These are phyloP conservation scores for Megaceryle alcyon DNA, from an alignment of 2,797 vertebrate genomes.

Conservation along the genomic window DNA sequence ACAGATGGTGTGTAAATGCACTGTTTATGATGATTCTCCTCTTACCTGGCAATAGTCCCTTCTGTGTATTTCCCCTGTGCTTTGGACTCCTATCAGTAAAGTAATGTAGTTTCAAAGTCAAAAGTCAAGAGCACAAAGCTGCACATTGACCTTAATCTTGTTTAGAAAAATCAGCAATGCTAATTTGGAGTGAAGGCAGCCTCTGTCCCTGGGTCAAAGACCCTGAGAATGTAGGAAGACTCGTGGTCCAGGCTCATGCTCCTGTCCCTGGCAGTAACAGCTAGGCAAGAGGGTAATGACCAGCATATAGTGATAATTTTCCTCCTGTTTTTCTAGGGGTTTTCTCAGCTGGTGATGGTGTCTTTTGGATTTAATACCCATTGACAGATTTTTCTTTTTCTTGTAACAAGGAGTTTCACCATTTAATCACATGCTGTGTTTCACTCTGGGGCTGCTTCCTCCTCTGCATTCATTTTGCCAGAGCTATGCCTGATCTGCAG, in stretches of 20 bases:
- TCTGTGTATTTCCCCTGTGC: not conserved
- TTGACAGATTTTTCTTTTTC: not conserved
- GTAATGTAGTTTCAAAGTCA: not conserved
- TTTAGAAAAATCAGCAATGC: not conserved
- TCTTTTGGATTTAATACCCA: not conserved
- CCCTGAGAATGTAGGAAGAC: not conserved
- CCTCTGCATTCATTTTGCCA: not conserved
- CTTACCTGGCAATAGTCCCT: not conserved
- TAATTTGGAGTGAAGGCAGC: not conserved
- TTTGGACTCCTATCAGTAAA: not conserved
- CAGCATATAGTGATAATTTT: not conserved
- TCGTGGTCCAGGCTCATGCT: rapidly evolving
- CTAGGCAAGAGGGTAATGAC: not conserved
- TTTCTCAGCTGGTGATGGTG: not conserved
- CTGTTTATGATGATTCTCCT: not conserved
- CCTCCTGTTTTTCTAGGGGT: not conserved
- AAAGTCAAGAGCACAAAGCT: not conserved
- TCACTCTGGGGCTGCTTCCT: not conserved
- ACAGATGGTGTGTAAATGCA: not conserved
- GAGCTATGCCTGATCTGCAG: not conserved
- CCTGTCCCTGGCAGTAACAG: not conserved
- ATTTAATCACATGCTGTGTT: not conserved
- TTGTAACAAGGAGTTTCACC: not conserved
- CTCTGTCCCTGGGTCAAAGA: not conserved
- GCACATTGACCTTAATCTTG: not conserved